A percentile compares a stretch with the other conserved stretches of the same genome.
Conservation (phyloP, 2,113 vertebrate genomes). For the Malurus alboscapulatus region DNA sequence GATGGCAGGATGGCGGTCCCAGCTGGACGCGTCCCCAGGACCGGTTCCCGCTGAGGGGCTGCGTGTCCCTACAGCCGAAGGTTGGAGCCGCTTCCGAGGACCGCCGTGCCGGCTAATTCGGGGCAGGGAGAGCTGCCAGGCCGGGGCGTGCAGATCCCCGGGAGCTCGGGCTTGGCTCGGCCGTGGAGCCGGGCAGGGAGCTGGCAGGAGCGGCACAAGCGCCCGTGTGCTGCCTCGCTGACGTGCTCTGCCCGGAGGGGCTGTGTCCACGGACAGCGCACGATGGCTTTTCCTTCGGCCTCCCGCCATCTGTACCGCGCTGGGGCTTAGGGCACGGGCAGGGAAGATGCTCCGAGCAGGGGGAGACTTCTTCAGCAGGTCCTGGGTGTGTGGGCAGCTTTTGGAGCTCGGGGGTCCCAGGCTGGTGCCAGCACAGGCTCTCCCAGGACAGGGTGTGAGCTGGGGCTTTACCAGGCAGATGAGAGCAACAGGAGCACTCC, state of each 20-base stretch:
- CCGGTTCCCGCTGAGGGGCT: not conserved
- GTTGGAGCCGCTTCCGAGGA: not conserved
- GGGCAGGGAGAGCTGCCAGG: conserved; percentile 4
- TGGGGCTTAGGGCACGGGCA: not conserved
- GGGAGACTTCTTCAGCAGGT: not conserved
- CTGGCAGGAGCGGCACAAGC: fast-evolving
- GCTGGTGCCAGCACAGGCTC: fast-evolving
- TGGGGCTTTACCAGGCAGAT: not conserved
- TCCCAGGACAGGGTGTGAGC: not conserved
- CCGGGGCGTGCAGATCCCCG: not conserved
- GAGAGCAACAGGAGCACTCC: fast-evolving
- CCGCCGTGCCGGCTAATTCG: not conserved
- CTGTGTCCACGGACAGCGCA: fast-evolving
- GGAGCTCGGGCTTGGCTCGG: not conserved
- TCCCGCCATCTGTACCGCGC: not conserved
- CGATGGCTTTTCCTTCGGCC: not conserved
- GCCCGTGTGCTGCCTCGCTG: not conserved
- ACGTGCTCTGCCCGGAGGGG: not conserved
- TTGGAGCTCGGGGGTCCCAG: fast-evolving
- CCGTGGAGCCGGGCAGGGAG: fast-evolving
- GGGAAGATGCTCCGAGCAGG: not conserved
- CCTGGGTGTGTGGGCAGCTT: fast-evolving
- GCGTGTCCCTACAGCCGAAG: not conserved
- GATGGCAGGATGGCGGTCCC: not conserved
- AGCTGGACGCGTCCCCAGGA: not conserved